phyloP scores from a whole-genome alignment of 2,113 vertebrate species.

The Tympanuchus pallidicinctus region DNA sequence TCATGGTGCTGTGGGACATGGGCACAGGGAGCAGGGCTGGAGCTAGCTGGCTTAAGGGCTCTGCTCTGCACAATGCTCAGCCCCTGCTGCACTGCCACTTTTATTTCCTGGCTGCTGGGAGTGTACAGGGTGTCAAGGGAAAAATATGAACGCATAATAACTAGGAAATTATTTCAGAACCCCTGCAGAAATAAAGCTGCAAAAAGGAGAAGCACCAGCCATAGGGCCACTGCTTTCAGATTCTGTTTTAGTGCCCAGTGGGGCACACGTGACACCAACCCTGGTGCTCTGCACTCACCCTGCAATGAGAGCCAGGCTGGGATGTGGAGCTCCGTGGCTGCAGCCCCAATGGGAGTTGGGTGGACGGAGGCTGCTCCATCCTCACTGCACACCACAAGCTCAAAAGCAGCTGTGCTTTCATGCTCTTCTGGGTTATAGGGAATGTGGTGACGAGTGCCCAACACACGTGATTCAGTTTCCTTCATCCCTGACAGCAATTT shows the following conservation, averaged over 20 bases:
- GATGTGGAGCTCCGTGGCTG: neutral
- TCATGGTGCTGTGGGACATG: neutral
- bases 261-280: neutral
- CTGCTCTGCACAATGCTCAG: fast-evolving
- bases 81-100: neutral
- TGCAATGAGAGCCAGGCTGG: neutral
- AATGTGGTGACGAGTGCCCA: neutral
- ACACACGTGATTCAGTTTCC: fast-evolving
- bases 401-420: neutral
- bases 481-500: neutral
- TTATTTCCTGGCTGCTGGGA: fast-evolving
- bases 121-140: neutral
- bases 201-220: neutral
- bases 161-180: neutral
- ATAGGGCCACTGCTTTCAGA: neutral
- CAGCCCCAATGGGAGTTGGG: neutral
- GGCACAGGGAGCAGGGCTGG: neutral
- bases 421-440: neutral
- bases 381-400: neutral
- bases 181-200: fast-evolving
- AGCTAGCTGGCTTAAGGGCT: neutral
- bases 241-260: neutral
- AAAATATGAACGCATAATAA: neutral
- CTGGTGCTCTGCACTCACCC: neutral
- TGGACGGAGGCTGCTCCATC: neutral